phyloP scores from a whole-genome alignment of 2,113 vertebrate species.

The Epinephelus cyanopodus region DNA sequence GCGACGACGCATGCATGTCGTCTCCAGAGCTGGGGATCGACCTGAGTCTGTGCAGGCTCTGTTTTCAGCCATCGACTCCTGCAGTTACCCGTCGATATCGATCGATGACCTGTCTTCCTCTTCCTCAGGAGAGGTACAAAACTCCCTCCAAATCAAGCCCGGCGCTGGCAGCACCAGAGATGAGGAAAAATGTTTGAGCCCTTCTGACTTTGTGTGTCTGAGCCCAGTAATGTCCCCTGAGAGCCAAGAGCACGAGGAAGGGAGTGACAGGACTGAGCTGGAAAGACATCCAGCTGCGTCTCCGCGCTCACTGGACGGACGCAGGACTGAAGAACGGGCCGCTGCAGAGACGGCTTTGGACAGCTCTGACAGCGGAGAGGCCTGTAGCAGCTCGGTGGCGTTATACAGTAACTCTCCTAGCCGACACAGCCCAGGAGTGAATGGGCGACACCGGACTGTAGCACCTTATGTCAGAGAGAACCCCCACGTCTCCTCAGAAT shows the following conservation, averaged over 20 bases:
- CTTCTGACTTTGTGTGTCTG: constrained; percentile 73
- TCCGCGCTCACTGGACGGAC: constrained; percentile 20
- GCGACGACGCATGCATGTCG: constrained; percentile 84
- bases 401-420: constrained; percentile 36
- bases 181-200: constrained; percentile 65
- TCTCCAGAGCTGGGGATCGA: constrained; percentile 86
- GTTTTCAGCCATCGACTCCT: constrained; percentile 91
- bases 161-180: constrained; percentile 31
- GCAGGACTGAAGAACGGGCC: constrained; percentile 57
- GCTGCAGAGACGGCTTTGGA: constrained; percentile 31
- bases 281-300: constrained; percentile 39
- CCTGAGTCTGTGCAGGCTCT: constrained; percentile 81
- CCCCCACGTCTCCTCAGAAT: constrained; percentile 57
- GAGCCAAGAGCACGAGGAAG: constrained; percentile 60
- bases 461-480: constrained; percentile 22
- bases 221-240: constrained; percentile 77
- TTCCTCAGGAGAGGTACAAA: constrained; percentile 80
- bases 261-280: constrained; percentile 45
- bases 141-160: constrained; percentile 46
- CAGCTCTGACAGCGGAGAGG: constrained; percentile 54
- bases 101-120: constrained; percentile 92
- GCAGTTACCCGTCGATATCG: constrained; percentile 93
- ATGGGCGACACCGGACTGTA: constrained; percentile 71
- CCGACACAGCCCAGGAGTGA: constrained; percentile 49
- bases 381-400: constrained; percentile 27